Percentiles rank a stretch among this genome's conserved stretches.
phyloP scores from a whole-genome alignment of 2,888 invertebrate genomes.

The Frankliniella fusca region DNA sequence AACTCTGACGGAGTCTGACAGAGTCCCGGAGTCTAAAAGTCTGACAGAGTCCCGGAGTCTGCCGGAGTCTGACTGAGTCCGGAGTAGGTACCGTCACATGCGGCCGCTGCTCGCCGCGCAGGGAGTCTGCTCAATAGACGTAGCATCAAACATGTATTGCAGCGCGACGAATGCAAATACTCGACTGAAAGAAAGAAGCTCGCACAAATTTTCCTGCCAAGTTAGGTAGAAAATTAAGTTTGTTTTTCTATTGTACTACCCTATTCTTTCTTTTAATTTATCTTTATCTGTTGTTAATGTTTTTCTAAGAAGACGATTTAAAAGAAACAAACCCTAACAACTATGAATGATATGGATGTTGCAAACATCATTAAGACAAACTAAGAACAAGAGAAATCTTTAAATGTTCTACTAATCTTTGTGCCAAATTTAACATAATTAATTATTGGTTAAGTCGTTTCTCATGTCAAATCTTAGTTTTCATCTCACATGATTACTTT shows the following conservation, averaged over 20 bases:
- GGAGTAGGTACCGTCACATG: no score
- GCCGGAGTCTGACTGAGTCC: neutral
- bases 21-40: neutral
- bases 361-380: neutral
- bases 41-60: neutral
- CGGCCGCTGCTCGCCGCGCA: no score
- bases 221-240: neutral
- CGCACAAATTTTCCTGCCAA: no score
- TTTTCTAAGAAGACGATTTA: neutral
- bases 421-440: conserved; percentile 25
- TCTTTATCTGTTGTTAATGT: neutral
- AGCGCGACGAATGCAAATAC: no score
- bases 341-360: neutral
- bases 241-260: neutral
- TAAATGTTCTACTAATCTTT: neutral
- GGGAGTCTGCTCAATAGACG: no score
- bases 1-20: neutral
- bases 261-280: neutral
- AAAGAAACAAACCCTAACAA: neutral
- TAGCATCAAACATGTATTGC: no score
- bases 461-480: neutral
- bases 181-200: no score
- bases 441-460: neutral
- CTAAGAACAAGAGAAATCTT: neutral
- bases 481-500: neutral